Percentiles rank a stretch among this genome's conserved stretches.
Conservation (phyloP, 2,113 vertebrate genomes). For the Tragulus kanchil region DNA sequence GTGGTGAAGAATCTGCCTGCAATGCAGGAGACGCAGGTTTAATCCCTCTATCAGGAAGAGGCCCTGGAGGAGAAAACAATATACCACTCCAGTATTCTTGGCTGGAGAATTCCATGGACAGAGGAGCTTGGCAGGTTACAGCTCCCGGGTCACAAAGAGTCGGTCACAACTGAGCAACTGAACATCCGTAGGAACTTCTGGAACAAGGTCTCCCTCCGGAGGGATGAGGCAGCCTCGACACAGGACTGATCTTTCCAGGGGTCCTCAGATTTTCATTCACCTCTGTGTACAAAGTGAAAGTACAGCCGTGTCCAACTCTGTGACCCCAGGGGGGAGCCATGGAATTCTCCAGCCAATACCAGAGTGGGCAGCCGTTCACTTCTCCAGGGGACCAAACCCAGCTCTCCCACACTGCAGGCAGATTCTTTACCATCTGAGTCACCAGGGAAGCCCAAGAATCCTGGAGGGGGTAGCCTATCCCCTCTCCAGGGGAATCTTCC, state of each 20-base stretch:
- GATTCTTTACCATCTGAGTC: no score
- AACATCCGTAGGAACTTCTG: rapidly evolving
- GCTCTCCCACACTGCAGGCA: no score
- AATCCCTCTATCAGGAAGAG: neutral
- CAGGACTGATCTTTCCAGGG: neutral
- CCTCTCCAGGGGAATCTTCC: no score
- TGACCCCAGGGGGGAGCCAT: no score
- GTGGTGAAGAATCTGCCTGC: neutral
- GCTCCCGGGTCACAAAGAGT: neutral
- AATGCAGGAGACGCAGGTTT: neutral
- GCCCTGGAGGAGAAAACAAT: neutral
- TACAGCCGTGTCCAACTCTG: no score
- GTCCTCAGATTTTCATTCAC: neutral
- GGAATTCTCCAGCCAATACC: no score
- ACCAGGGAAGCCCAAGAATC: no score
- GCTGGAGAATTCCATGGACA: neutral
- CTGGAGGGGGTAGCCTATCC: no score
- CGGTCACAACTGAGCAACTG: neutral
- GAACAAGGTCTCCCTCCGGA: neutral
- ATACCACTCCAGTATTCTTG: neutral
- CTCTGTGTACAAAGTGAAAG: neutral
- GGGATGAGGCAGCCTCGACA: neutral
- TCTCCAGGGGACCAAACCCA: no score
- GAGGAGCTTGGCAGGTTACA: neutral
- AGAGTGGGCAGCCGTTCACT: no score